Evolutionary conservation across 2,888 invertebrate species (phyloP).

Genomic region (Gerris lacustris): DNA sequence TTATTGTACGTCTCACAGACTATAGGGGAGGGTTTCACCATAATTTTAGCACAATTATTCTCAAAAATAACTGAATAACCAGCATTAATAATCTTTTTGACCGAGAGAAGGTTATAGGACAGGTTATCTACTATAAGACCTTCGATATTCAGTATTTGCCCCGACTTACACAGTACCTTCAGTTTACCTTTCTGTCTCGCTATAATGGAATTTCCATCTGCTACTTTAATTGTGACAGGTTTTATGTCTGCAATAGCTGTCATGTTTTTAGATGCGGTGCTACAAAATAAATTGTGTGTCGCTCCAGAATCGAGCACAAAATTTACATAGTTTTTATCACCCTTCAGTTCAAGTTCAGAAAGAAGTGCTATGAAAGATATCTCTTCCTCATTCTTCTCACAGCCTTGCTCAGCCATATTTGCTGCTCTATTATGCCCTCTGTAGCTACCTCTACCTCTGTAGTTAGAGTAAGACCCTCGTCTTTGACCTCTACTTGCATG

Average conservation of each 20-base stretch:
- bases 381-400: no score
- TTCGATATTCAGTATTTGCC: neutral
- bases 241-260: neutral
- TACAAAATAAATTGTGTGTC: no score
- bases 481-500: no score
- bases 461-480: no score
- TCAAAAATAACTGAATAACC: neutral
- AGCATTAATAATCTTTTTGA: slow-evolving; percentile 7
- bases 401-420: no score
- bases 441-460: no score
- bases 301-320: no score
- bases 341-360: no score
- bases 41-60: neutral
- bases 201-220: slow-evolving; percentile 3
- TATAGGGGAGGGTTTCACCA: neutral
- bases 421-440: no score
- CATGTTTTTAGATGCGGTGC: neutral
- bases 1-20: neutral
- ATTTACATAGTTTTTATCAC: no score
- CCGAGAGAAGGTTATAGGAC: slow-evolving; percentile 2
- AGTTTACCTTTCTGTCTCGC: slow-evolving; percentile 11
- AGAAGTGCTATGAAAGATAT: no score
- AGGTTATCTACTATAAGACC: slow-evolving; percentile 1
- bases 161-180: neutral
- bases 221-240: slow-evolving; percentile 9